Conservation (phyloP, 2,113 vertebrate genomes). For the Bubo blakistoni region DNA sequence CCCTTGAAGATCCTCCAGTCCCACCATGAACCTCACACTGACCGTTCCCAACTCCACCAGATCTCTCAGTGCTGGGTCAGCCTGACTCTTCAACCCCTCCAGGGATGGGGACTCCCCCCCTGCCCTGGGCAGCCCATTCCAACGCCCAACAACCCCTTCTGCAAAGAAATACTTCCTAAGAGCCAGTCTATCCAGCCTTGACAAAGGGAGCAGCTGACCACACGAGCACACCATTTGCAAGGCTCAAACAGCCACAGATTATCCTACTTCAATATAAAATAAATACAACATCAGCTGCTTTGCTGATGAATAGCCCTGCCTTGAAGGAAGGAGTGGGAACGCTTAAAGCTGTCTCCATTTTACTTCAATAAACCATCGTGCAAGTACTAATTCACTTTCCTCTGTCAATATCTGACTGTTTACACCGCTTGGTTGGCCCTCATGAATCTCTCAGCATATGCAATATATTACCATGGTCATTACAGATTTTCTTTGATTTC, state of each 20-base stretch:
- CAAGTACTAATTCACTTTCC: constrained; percentile 9
- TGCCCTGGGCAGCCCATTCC: too few relatives aligned
- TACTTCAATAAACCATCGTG: neutral
- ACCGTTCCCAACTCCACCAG: too few relatives aligned
- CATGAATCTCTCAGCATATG: constrained; percentile 13
- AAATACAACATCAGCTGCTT: neutral
- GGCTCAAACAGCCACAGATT: neutral
- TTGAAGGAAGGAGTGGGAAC: neutral
- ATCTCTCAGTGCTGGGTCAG: too few relatives aligned
- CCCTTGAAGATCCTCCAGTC: too few relatives aligned
- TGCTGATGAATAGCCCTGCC: neutral
- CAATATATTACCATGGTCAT: neutral
- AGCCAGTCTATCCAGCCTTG: neutral
- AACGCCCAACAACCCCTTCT: too few relatives aligned
- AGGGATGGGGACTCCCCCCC: too few relatives aligned
- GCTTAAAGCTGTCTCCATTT: neutral
- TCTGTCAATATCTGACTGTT: neutral
- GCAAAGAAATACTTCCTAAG: too few relatives aligned
- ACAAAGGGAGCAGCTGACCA: neutral
- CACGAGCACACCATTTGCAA: neutral
- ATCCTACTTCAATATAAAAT: neutral
- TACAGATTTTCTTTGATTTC: constrained; percentile 41
- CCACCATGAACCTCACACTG: too few relatives aligned
- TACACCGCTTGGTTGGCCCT: neutral
- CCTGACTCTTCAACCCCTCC: too few relatives aligned